Percentiles rank a stretch among this genome's conserved stretches.
Conservation (phyloP, 2,888 invertebrate genomes). For the Crioceris asparagi region DNA sequence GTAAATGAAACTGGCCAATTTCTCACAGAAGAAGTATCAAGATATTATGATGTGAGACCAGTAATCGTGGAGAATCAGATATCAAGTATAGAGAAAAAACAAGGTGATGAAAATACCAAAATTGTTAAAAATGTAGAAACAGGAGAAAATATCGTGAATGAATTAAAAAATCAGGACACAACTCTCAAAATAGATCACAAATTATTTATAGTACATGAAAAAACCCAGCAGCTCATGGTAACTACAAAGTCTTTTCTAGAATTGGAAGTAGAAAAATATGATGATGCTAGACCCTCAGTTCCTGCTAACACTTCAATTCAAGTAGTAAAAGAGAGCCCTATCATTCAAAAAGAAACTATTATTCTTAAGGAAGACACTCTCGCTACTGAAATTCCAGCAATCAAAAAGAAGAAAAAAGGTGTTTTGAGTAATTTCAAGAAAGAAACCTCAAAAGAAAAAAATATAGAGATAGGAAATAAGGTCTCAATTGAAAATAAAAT, state of each 20-base stretch:
- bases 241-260: too few relatives aligned
- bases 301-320: background rate
- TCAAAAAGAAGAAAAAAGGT: slow-evolving; percentile 16
- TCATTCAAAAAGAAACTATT: background rate
- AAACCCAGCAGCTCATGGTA: background rate
- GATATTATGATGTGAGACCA: slow-evolving; percentile 20
- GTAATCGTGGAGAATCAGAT: slow-evolving; percentile 5
- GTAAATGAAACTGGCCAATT: slow-evolving; percentile 21
- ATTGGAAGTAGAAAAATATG: background rate
- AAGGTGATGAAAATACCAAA: background rate
- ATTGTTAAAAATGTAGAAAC: slow-evolving; percentile 1
- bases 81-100: slow-evolving; percentile 7
- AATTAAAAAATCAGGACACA: too few relatives aligned
- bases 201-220: background rate
- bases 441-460: slow-evolving; percentile 21
- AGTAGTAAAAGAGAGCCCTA: background rate
- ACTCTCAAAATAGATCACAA: too few relatives aligned
- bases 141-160: background rate
- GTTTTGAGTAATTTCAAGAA: slow-evolving; percentile 26
- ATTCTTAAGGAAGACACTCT: background rate
- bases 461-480: slow-evolving; percentile 16
- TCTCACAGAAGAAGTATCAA: slow-evolving; percentile 23
- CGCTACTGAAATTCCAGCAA: background rate
- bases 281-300: background rate
- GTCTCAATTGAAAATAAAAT: slow-evolving; percentile 6